Base-by-base conservation (phyloP, 1,140 invertebrate species). In the Dinothrombium tinctorium region DNA sequence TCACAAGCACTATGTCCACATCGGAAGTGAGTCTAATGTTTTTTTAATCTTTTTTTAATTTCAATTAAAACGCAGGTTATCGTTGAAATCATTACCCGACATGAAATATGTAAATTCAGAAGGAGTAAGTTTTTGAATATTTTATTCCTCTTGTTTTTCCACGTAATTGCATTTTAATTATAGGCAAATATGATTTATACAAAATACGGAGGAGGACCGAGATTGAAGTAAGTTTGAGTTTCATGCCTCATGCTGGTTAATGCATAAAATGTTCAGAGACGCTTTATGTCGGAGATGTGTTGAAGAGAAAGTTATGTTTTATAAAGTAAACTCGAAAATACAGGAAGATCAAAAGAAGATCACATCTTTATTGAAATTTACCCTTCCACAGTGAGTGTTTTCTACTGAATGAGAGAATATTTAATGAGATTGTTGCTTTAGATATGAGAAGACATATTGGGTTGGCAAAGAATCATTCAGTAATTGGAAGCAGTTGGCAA, bases 211-310 rank as follows among this genome's bases (percentile, higher is more conserved):
- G 59, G 62, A 22, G 57, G 57, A 0, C 56, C 61, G 9, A 54
- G 61, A 25, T 51, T 69, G 24, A 43, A 39, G 24, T 58, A 61
- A 39, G 43, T 57, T n/a, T n/a, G n/a, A n/a, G n/a, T n/a, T n/a
- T n/a, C n/a, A n/a, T n/a, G n/a, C n/a, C n/a, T n/a, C n/a, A n/a
- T n/a, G n/a, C n/a, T n/a, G n/a, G n/a, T n/a, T n/a, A n/a, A n/a
- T n/a, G n/a, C n/a, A n/a, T n/a, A n/a, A n/a, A n/a, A n/a, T n/a
- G n/a, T n/a, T n/a, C 33, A 2, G n/a, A 28, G 53, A 54, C 39
- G 57, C 54, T 29, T 42, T 67, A 3, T 68, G 66, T 41, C 47
- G 54, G 41, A 41, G 54, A 46, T 70, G 68, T 51, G 66, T 71
- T 0, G 55, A 56, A 38, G 51, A 58, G 23, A 54, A 59, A 20